These are phyloP conservation scores for Chrysocyon brachyurus DNA, from an alignment of 2,797 vertebrate genomes.

Conservation along the genomic window DNA sequence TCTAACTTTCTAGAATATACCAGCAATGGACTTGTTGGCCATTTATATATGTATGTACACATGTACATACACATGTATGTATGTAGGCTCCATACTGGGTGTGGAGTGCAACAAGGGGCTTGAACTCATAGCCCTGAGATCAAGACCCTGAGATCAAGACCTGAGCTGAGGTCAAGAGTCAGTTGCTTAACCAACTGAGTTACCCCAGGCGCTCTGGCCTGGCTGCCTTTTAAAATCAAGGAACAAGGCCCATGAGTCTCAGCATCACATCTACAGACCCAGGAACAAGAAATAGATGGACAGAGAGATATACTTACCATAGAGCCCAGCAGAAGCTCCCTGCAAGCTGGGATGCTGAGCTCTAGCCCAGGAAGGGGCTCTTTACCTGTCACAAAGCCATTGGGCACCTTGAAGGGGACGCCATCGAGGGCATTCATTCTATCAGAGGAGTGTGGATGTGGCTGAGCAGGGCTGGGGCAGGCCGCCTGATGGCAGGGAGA, in stretches of 20 bases:
- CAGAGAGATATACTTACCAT: conserved; percentile 86
- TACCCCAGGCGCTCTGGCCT: not conserved
- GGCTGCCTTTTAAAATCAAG: conserved; percentile 19
- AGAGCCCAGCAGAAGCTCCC: conserved; percentile 91
- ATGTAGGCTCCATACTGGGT: not conserved
- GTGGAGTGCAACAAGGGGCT: not conserved
- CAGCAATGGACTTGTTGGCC: not conserved
- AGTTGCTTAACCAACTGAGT: not conserved
- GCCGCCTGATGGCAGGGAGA: not conserved
- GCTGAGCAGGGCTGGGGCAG: not conserved
- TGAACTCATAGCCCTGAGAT: not conserved
- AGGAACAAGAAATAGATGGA: not conserved
- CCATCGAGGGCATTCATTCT: conserved; percentile 93
- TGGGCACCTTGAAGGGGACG: conserved; percentile 91
- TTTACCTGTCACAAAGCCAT: conserved; percentile 72
- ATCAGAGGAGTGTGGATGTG: not conserved
- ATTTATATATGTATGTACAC: not conserved
- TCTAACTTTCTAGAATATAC: conserved; percentile 1
- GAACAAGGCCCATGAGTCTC: not conserved
- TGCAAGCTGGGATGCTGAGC: conserved; percentile 89
- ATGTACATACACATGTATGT: not conserved
- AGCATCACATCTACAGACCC: not conserved
- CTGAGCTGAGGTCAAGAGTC: not conserved
- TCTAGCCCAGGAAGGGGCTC: conserved; percentile 79
- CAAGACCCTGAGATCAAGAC: not conserved